Base-by-base conservation (phyloP, 2,797 vertebrate species). In the Sebastes iracundus region DNA sequence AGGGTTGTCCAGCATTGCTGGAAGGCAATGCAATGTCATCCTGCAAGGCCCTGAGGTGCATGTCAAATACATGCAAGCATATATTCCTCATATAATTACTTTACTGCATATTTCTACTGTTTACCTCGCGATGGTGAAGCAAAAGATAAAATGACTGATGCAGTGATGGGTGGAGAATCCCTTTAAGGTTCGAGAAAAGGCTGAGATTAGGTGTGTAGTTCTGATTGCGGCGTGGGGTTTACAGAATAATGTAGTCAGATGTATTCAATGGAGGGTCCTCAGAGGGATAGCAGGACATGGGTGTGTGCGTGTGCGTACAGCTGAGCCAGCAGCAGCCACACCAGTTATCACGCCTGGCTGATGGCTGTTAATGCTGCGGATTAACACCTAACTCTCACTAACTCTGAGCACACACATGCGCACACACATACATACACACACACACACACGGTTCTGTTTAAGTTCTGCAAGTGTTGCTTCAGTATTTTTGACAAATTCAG, bases 291-390 rank as follows among this genome's bases (percentile, higher is more conserved):
- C 33, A 56, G 38, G 18, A 53, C 52, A 74, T 55, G 35, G 13
- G 67, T 65, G 75, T 74, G 64, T 68, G 77, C 23, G 53, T 25
- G 25, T 75, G 76, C 65, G 42, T 82, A 72, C 73, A 92, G 94
- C 94, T 95, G 94, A 96, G 93, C 91, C 92, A 95, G 93, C 93
- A 94, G 82, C 86, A 92, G 89, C 81, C 77, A 77, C 65, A 73
- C 82, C 82, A 87, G 90, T 90, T 88, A 93, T 91, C 94, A 95
- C 91, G 92, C 90, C 88, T 95, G 93, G 91, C 91, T 93, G 88
- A 89, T 88, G 87, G 87, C 82, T 76, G 85, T 92, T 94, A 95
- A 95, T 92, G 91, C 90, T 80, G 77, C 20, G 86, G 94, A 95
- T 94, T 95, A 95, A 80, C 86, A 83, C 87, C 79, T 72, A 70